Evolutionary conservation across 1,140 invertebrate genomes (phyloP), one percentile per base, ranked within the genome.

Genomic region (Drosophila sturtevanti): DNA sequence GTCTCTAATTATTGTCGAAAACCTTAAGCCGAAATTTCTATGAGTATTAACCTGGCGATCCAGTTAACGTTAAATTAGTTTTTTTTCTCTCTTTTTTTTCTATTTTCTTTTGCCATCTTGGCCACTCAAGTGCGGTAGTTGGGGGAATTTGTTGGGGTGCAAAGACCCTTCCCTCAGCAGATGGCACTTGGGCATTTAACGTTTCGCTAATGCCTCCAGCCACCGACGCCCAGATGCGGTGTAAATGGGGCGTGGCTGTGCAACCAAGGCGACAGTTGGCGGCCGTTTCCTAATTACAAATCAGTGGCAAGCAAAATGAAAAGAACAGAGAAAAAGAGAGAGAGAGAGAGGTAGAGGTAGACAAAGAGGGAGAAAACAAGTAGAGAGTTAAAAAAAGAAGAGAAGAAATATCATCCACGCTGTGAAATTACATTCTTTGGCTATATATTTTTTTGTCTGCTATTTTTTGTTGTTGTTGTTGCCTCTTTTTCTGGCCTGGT

Each of bases 271-370:
- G 86, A 89, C 87, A 90, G 87, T 90, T 90, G 87, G 86, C 81
- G 87, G 87, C 87, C 81, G 81, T 90, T 90, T 90, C 87, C 87
- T 90, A 90, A 90, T 90, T 90, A 90, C 87, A 90, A 90, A 90
- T 90, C 81, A 90, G 74, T 81, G 81, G 84, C 71, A 72, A 71
- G 72, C 61, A 52, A 63, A 34, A 60, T 56, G 60, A 65, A 59
- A 70, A 72, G 70, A 74, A 67, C 51, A 64, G 31, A 51, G 62
- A 31, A 63, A 64, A 64, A 71, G 51, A 62, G 34, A 51, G 31
- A 16, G 48, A 44, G 9, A 1, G 56, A 64, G 27, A n/a, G n/a
- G n/a, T n/a, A n/a, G n/a, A n/a, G n/a, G n/a, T n/a, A n/a, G n/a
- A n/a, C n/a, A 68, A 79, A 71, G 48, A 38, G 16, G 16, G 38